Conservation (phyloP, 2,888 invertebrate genomes). For the Diadegma fenestrale region DNA sequence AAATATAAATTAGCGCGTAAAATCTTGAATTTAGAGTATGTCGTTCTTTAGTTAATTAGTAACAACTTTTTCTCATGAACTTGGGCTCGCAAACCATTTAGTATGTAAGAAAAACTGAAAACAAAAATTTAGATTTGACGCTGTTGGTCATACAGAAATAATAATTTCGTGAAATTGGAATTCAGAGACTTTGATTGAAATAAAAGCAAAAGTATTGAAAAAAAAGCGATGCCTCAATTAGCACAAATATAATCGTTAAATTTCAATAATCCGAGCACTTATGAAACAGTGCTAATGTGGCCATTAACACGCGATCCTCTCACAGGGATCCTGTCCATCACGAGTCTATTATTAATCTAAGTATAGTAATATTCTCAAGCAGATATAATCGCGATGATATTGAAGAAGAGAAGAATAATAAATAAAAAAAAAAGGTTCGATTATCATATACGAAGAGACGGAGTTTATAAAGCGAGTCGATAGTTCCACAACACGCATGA, state of each 20-base stretch:
- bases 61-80: too few relatives aligned
- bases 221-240: slow-evolving; percentile 26
- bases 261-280: slow-evolving; percentile 23
- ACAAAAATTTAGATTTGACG: too few relatives aligned
- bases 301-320: slow-evolving; percentile 33
- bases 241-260: slow-evolving; percentile 19
- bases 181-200: not conserved
- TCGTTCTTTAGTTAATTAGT: too few relatives aligned
- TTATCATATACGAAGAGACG: slow-evolving; percentile 15
- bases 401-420: not conserved
- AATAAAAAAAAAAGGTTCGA: slow-evolving; percentile 11
- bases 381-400: slow-evolving; percentile 43
- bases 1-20: too few relatives aligned
- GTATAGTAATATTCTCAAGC: slow-evolving; percentile 25
- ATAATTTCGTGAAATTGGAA: not conserved
- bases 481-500: slow-evolving; percentile 65
- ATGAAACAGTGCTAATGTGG: slow-evolving; percentile 30
- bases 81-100: too few relatives aligned
- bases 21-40: too few relatives aligned
- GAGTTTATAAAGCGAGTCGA: slow-evolving; percentile 44
- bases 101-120: too few relatives aligned
- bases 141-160: not conserved
- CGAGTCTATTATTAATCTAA: slow-evolving; percentile 46
- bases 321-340: slow-evolving; percentile 20
- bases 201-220: slow-evolving; percentile 13